A percentile compares a stretch with the other conserved stretches of the same genome.
phyloP scores from a whole-genome alignment of 2,797 vertebrate species.

The Cyprinella venusta region DNA sequence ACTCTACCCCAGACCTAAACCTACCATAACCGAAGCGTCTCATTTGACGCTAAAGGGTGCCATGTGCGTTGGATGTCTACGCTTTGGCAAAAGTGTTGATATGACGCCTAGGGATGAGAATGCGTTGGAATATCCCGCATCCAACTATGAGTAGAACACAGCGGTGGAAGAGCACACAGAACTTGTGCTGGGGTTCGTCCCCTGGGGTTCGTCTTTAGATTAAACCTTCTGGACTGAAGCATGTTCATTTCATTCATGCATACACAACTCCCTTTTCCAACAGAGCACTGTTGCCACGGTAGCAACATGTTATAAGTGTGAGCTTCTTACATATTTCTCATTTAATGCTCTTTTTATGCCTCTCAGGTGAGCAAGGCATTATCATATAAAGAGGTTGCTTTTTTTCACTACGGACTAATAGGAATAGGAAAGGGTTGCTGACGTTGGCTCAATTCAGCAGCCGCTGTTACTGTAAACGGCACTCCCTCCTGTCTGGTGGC shows the following conservation, averaged over 20 bases:
- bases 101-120: no score
- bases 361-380: conserved; percentile 79
- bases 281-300: conserved; percentile 75
- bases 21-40: no score
- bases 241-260: conserved; percentile 30
- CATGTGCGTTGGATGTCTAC: no score
- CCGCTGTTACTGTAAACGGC: conserved; percentile 20
- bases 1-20: no score
- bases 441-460: conserved; percentile 65
- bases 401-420: conserved; percentile 69
- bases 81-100: no score
- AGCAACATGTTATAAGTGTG: conserved; percentile 75
- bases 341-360: conserved; percentile 71
- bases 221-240: conserved; percentile 21
- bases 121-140: neutral
- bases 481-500: conserved; percentile 39
- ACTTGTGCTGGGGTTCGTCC: conserved; percentile 5
- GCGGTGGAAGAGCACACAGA: neutral
- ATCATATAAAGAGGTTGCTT: conserved; percentile 81
- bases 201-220: conserved; percentile 36
- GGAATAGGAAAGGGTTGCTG: conserved; percentile 65
- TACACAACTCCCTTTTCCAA: conserved; percentile 64
- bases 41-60: no score
- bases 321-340: conserved; percentile 77
- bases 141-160: neutral